Conservation (phyloP, 1,140 invertebrate species). For the Drosophila aff. region DNA sequence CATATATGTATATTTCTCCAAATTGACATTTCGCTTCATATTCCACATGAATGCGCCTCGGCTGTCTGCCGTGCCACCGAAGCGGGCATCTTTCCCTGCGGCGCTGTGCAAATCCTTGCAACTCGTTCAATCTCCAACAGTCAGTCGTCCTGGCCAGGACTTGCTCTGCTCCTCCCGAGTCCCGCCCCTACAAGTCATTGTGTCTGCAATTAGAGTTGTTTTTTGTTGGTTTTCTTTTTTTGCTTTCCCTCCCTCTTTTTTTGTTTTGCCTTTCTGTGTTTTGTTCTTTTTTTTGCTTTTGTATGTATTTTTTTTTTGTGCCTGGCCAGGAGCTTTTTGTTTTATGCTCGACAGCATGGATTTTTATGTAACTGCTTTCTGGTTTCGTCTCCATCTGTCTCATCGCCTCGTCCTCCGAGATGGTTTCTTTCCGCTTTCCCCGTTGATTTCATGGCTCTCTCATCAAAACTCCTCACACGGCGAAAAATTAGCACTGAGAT, state of each 20-base stretch:
- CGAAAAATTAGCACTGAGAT: background rate
- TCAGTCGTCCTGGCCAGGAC: conserved; percentile 31
- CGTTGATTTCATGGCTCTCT: conserved; percentile 72
- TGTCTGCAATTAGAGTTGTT: conserved; percentile 83
- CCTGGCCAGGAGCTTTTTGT: conserved; percentile 77
- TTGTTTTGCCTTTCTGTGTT: conserved; percentile 41
- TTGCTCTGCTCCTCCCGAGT: background rate
- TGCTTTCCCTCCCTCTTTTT: conserved; percentile 30
- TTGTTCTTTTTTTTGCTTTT: conserved; percentile 51
- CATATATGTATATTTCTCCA: conserved; percentile 36
- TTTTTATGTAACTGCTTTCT: conserved; percentile 83
- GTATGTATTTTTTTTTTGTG: conserved; percentile 52
- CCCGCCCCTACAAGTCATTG: conserved; percentile 67
- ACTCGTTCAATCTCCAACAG: conserved; percentile 73
- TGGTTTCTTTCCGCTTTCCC: conserved; percentile 59
- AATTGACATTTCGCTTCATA: conserved; percentile 83
- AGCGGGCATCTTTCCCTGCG: conserved; percentile 63
- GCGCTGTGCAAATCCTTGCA: conserved; percentile 80
- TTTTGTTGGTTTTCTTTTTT: conserved; percentile 72
- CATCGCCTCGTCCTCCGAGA: conserved; percentile 35
- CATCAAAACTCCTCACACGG: conserved; percentile 16
- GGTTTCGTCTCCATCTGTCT: conserved; percentile 61
- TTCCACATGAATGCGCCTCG: conserved; percentile 80
- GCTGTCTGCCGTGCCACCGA: conserved; percentile 70
- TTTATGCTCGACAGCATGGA: conserved; percentile 80